Base-by-base conservation (phyloP, 2,797 vertebrate genomes). In the Pangasius sanitwongsei region DNA sequence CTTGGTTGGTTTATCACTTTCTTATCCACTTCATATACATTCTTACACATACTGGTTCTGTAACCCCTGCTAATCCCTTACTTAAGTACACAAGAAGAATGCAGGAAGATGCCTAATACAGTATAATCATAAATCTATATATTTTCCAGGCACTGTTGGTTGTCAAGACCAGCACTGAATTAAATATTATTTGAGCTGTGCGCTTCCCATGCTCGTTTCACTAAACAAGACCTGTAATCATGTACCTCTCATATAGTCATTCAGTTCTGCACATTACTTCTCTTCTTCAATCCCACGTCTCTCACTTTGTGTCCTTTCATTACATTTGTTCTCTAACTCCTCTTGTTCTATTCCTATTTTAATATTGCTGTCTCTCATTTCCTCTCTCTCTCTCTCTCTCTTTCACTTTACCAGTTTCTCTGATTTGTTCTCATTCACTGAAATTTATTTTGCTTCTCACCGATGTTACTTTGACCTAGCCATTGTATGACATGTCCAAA, bases 391-490 rank as follows among this genome's bases (percentile, higher is more conserved):
- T 18, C 61, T 53, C 86, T 77, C 86, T 67, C 0, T 37, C 80
- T 78, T 3, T 44, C 25, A 34, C 70, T 28, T 37, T 31, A 34
- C 61, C 31, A 48, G 15, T 31, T 67, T 87, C 61, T 55, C 12
- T 12, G 1, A 18, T 78, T 77, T 65, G 37, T 63, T 77, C 61
- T 37, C 53, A 20, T 50, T 77, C 16, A 72, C 4, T 67, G n/a
- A 72, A 70, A 53, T 67, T 70, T 50, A 65, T 85, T 86, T 53
- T 72, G 65, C 31, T 37, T 86, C 67, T 86, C 63, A 15, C 18
- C 6, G 23, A 74, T 86, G 85, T 86, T 59, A 86, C 59, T 48
- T 25, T 77, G 85, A 77, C 85, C 11, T 16, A 50, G 23, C 31
- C 37, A 44, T 34, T 16, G 15, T 67, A 67, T 20, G 59, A 16